Evolutionary conservation across 2,113 vertebrate species (phyloP).

Genomic region (Macaca nemestrina): DNA sequence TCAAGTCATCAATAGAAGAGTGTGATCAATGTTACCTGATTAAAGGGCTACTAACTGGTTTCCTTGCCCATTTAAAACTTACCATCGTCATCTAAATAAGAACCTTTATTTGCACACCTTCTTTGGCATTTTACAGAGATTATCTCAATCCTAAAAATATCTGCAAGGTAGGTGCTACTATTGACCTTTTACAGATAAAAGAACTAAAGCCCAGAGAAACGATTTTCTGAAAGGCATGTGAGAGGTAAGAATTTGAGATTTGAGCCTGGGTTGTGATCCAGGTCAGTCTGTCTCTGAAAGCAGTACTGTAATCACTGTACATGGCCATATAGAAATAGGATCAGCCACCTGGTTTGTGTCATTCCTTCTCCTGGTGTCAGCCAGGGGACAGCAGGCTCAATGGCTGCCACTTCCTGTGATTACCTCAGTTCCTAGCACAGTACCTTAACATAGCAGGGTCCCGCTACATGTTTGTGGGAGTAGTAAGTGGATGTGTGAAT

Average conservation of each 20-base stretch:
- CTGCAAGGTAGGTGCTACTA: not conserved
- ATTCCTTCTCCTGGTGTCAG: not conserved
- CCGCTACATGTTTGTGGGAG: not conserved
- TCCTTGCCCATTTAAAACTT: not conserved
- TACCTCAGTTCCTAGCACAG: not conserved
- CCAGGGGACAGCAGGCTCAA: not conserved
- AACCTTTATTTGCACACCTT: not conserved
- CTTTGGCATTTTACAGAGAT: not conserved
- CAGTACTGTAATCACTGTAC: not conserved
- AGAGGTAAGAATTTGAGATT: not conserved
- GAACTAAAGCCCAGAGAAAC: not conserved
- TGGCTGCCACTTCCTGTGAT: not conserved
- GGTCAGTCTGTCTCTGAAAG: not conserved
- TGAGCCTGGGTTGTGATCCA: not conserved
- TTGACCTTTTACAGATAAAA: not conserved
- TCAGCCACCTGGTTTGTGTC: not conserved
- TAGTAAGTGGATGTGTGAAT: not conserved
- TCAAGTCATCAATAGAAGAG: not conserved
- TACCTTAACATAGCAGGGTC: too few relatives aligned
- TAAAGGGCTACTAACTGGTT: not conserved
- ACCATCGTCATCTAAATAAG: not conserved
- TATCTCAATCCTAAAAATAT: not conserved
- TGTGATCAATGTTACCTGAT: not conserved
- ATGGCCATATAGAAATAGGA: not conserved
- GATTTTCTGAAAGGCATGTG: not conserved